Base-by-base conservation (phyloP, 1,140 invertebrate species). In the Bombus cullumanus region DNA sequence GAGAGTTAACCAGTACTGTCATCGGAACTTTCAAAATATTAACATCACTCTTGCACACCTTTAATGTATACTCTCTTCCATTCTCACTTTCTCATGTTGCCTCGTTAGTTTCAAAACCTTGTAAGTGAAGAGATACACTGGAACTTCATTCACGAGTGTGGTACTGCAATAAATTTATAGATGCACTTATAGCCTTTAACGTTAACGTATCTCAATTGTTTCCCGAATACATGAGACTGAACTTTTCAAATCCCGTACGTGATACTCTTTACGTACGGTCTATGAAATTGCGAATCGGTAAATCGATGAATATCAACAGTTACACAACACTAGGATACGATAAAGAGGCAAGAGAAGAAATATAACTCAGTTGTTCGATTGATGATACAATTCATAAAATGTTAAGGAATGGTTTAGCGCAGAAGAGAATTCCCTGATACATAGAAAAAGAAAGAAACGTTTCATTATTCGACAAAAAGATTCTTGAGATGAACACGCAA, bases 71-170 rank as follows among this genome's bases (percentile, higher is more conserved):
- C 62, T 15, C 3, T 41, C 64, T 53, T 73, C 37, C 66, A 74
- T 59, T 81, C 81, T 78, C 68, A 57, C 37, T 15, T 75, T 71
- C 47, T 81, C 68, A 57, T 39, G 18, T 71, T 75, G 5, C 72
- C 68, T 89, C 81, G 64, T 86, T 88, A 92, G 74, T 88, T 91
- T 91, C 88, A 88, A 91, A 91, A 87, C 73, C 89, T 91, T 90
- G 85, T 89, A 91, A 90, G 88, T 85, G 71, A 79, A 69, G 39
- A 66, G 68, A 53, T 62, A 80, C 47, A 64, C 69, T 53, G 62
- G 28, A n/a, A 57, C 66, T 75, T 34, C 39, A 43, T 53, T 78
- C 64, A 57, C 37, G 41, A 74, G 6, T 59, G 13, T 68, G 9
- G 28, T 69, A 68, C 47, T 78, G 53, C 37, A 62, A 85, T 85